Evolutionary conservation across 2,888 invertebrate species (phyloP), one percentile per base, ranked within the genome.

Genomic region (Siphlonurus alternatus): DNA sequence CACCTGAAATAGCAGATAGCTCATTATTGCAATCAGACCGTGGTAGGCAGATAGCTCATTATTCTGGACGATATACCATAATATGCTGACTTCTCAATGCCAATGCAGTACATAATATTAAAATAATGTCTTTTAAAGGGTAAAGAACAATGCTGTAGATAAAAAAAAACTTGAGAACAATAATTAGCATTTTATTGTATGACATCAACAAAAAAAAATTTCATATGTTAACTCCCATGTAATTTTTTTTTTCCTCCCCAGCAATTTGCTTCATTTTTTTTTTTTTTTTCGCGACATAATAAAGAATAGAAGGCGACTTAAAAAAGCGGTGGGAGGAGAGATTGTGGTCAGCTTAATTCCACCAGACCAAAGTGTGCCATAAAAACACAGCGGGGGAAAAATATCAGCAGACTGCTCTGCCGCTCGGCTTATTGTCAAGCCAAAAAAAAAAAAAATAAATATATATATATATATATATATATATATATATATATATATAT

Each of bases 331-430:
- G 38, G 38, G 15, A 38, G 38, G 38, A 15, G 5, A 38, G 38
- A 38, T 38, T 38, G 38, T 15, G 38, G 38, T 38, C 38, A 38
- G 38, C 15, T 15, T 38, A 38, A 38, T 38, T 38, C 15, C 38
- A 38, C 5, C 38, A 38, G 38, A 38, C 5, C 61, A 61, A 61
- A 38, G 24, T 22, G 25, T 18, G 38, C 61, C 61, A 61, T 61
- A 20, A 61, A 61, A 38, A 38, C 61, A 61, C 25, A 61, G 61
- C 25, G 61, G 20, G 61, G 23, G 18, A 38, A 38, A 38, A 19
- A 61, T 61, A 61, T 61, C 25, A 61, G 25, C 25, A 61, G 61
- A 38, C 61, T 61, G 23, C 38, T 25, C 24, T 60, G 24, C 60
- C 24, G 38, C 38, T 25, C 22, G 19, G 38, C 61, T 22, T 23